Conservation (phyloP, 2,113 vertebrate genomes). For the Hyperopisus bebe region DNA sequence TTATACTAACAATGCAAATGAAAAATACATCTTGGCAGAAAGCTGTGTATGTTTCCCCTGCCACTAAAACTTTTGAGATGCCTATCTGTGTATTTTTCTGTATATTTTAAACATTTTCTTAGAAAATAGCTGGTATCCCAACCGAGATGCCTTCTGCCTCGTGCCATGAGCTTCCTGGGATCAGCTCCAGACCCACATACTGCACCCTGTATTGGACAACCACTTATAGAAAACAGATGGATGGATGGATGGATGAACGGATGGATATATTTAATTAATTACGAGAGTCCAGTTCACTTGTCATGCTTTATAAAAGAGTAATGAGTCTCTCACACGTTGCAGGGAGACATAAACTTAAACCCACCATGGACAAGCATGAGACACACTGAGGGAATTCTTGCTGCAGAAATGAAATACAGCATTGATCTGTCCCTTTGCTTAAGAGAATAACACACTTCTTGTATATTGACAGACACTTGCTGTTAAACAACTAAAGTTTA, state of each 20-base stretch:
- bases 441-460: constrained; percentile 36
- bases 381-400: not conserved
- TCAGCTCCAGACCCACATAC: not conserved
- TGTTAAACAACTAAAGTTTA: constrained; percentile 56
- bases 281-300: not conserved
- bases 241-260: not conserved
- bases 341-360: not conserved
- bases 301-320: not conserved
- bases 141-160: not conserved
- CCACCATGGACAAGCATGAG: not conserved
- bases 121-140: not conserved
- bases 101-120: not conserved
- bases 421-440: constrained; percentile 32
- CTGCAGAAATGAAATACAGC: constrained; percentile 34
- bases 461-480: constrained; percentile 44
- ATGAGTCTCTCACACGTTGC: not conserved
- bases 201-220: not conserved
- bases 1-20: constrained; percentile 7
- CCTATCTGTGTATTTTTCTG: not conserved
- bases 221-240: not conserved
- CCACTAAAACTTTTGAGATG: not conserved
- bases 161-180: not conserved
- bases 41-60: not conserved
- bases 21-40: constrained; percentile 9
- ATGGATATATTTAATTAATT: not conserved